Conservation (phyloP, 2,888 invertebrate genomes). For the Cataglyphis albicans region DNA sequence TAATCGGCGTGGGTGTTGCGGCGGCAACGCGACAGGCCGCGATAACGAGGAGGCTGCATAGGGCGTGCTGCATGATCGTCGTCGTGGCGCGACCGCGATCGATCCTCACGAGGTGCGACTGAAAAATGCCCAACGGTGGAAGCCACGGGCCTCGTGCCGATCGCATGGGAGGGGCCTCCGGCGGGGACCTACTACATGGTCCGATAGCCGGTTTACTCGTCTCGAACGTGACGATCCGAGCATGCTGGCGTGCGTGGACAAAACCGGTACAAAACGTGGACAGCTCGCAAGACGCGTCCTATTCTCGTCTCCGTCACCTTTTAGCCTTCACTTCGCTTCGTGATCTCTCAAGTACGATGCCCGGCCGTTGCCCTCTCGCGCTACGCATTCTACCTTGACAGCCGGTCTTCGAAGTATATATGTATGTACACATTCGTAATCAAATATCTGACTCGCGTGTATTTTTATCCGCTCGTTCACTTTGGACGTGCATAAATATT, state of each 20-base stretch:
- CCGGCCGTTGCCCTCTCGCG: constrained; percentile 74
- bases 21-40: constrained; percentile 78
- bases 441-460: constrained; percentile 1
- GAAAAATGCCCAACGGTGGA: constrained; percentile 30
- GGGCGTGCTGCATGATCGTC: constrained; percentile 60
- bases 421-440: background rate
- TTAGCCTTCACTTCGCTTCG: constrained; percentile 5
- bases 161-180: background rate
- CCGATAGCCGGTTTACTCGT: constrained; percentile 49
- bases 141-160: background rate
- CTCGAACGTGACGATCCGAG: constrained; percentile 59
- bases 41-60: constrained; percentile 85
- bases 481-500: constrained; percentile 15
- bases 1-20: constrained; percentile 84
- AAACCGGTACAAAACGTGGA: constrained; percentile 72
- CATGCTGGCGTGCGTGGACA: constrained; percentile 56
- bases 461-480: constrained; percentile 18
- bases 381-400: constrained; percentile 45
- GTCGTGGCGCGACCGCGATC: constrained; percentile 18
- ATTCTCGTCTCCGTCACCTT: constrained; percentile 40
- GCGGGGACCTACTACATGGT: constrained; percentile 18
- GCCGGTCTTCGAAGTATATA: constrained; percentile 25
- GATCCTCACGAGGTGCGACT: constrained; percentile 25
- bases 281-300: constrained; percentile 5
- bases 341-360: constrained; percentile 64